Conservation (phyloP, 1,140 invertebrate genomes). For the Hylaeus volcanicus region DNA sequence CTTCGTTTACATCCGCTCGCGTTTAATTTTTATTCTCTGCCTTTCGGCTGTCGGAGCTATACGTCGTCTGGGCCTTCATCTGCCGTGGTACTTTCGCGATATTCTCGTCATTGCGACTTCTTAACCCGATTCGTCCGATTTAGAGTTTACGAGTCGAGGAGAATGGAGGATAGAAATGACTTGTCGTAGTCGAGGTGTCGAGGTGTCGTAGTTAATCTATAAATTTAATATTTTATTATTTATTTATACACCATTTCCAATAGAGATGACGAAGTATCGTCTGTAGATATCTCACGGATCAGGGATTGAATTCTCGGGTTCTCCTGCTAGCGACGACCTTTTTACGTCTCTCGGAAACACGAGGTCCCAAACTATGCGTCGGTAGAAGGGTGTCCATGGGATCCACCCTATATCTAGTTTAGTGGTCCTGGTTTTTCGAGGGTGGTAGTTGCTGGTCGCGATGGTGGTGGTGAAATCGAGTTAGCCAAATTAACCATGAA, state of each 20-base stretch:
- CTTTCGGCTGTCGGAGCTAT: neutral
- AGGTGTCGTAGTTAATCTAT: no score
- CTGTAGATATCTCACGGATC: no score
- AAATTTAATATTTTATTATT: no score
- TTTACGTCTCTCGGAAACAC: conserved; percentile 14
- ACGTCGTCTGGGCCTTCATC: neutral
- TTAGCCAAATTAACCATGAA: conserved; percentile 81
- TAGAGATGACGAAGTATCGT: no score
- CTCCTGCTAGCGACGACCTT: neutral
- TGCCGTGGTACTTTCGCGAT: neutral
- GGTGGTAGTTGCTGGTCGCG: conserved; percentile 60
- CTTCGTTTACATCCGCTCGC: conserved; percentile 24
- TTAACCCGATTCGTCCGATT: no score
- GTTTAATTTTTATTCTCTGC: neutral
- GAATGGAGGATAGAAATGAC: no score
- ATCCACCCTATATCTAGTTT: conserved; percentile 68
- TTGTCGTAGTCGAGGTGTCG: no score
- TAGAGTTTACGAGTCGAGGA: no score
- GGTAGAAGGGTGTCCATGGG: conserved; percentile 54
- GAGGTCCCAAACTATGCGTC: conserved; percentile 45
- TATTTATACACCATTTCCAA: no score
- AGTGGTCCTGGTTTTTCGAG: conserved; percentile 66
- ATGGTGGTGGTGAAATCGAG: conserved; percentile 74
- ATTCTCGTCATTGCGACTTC: no score
- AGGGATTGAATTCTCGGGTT: neutral